Base-by-base conservation (phyloP, 92 coral and sea anemone species). In the Plumapathes pennacea region DNA sequence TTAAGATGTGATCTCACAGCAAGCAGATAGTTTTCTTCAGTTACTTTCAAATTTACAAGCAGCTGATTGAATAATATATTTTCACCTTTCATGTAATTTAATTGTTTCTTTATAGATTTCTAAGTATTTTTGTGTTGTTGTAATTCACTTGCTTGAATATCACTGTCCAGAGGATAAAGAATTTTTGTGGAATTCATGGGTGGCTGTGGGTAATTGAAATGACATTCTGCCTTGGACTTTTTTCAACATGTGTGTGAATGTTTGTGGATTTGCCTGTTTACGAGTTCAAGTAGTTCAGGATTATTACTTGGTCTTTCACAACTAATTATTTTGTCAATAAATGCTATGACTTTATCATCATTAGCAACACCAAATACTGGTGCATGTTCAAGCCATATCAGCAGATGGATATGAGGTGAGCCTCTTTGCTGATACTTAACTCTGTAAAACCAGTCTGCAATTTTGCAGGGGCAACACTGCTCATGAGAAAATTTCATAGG, bases 401-500 rank as follows among this genome's bases (percentile, higher is more conserved):
- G 26, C 76, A 75, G 27, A 43, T 78, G 80, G 32, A 69, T 77
- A 56, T 58, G 83, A 43, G 83, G 83, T 39, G 83, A 74, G 25
- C 82, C 82, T 65, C 82, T 42, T 54, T 55, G 75, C 56, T 74
- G 82, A 53, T 52, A 74, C 48, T 76, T 76, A 47, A 76, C 83
- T 52, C 76, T 50, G 51, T 67, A 76, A 67, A 76, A 76, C 83
- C 83, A 76, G 69, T 53, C 83, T n/a, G 76, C 31, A 32, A 72
- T 59, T 62, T 72, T 62, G 38, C 80, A 10, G 80, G 67, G 9
- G 56, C 67, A 42, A 41, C 46, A 38, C 28, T 10, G 45, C 75
- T 71, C 54, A 72, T 45, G 5, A 69, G 46, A 46, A 76, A 76
- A 31, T 57, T 59, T 76, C 43, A 30, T 50, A 76, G 22, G 48